These are phyloP conservation scores for Notospermus geniculatus DNA, from an alignment of 1,140 invertebrate species.

Conservation along the genomic window DNA sequence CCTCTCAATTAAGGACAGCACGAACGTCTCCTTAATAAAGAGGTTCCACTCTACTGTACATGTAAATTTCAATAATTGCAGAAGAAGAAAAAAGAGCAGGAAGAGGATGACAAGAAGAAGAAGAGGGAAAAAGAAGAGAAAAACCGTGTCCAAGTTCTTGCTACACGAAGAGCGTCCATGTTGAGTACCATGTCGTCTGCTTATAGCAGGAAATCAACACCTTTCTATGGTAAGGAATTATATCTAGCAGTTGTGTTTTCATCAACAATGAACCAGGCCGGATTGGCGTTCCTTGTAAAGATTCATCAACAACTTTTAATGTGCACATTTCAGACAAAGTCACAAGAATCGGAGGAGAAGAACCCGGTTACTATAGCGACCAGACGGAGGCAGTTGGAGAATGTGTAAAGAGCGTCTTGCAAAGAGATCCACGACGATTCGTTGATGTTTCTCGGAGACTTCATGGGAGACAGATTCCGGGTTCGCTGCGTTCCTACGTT, in stretches of 20 bases:
- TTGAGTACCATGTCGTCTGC: conserved; percentile 6
- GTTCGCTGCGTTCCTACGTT: conserved; percentile 43
- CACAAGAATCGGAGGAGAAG: conserved; percentile 39
- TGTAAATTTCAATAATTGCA: too few species aligned
- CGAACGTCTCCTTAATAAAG: too few species aligned
- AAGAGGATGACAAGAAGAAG: conserved; percentile 3
- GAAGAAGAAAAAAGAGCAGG: background rate
- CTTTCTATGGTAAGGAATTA: conserved; percentile 10
- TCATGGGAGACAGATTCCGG: conserved; percentile 50
- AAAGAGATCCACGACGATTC: conserved; percentile 49
- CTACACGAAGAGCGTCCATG: background rate
- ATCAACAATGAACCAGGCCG: too few species aligned
- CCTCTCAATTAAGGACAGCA: too few species aligned
- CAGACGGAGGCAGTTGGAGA: conserved; percentile 47
- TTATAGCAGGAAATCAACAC: conserved; percentile 11
- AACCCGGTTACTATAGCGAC: conserved; percentile 41
- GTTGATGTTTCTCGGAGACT: conserved; percentile 44
- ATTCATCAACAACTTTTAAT: too few species aligned
- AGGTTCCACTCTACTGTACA: too few species aligned
- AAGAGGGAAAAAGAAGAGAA: background rate
- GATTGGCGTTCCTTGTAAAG: too few species aligned
- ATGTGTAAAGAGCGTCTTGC: conserved; percentile 41
- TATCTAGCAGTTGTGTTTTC: background rate
- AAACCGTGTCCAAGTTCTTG: background rate
- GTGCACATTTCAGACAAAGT: conserved; percentile 32